Evolutionary conservation across 1,140 invertebrate species (phyloP), one percentile per base, ranked within the genome.

Genomic region (Panagrolaimus sp.): DNA sequence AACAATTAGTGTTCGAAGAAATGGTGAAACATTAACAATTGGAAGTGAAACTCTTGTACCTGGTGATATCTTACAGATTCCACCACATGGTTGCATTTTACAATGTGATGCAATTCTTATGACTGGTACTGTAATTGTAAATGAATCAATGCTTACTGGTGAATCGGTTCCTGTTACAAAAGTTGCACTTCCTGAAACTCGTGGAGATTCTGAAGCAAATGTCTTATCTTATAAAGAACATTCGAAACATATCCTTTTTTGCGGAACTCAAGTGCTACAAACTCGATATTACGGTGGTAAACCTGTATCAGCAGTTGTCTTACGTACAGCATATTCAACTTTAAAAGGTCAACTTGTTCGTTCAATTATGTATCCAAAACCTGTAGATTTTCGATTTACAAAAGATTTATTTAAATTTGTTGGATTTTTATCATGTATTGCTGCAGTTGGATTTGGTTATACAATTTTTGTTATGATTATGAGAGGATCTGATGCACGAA

Each of bases 191-290:
- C 83, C 85, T 89, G n/a, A 89, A 88, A 85, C 88, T 16, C 91
- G 90, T 81, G 69, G 65, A 20, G 61, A 66, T 9, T 91, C 90
- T 81, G 48, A 73, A 13, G 44, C 68, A 5, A 38, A 38, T 38
- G 7, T 38, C 7, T 87, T 77, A 74, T 78, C 83, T 47, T 78
- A 84, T 38, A 84, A 86, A 70, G 91, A 93, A 73, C 92, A 97
- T 82, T 88, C 89, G 0, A 88, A 90, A 42, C 91, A 96, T 79
- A 91, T 91, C 0, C 84, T 98, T 1, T 98, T 91, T 82, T 93
- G 91, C 84, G 96, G 96, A 0, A 99, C 96, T 0, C 88, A 90
- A 78, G 89, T 98, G 11, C 91, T 98, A 72, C 96, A 98, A 84
- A 96, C 93, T 0, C 87, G 94, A 73, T 94, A 91, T 82, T 92